Base-by-base conservation (phyloP, 2,888 invertebrate species). In the Thecophora atra region DNA sequence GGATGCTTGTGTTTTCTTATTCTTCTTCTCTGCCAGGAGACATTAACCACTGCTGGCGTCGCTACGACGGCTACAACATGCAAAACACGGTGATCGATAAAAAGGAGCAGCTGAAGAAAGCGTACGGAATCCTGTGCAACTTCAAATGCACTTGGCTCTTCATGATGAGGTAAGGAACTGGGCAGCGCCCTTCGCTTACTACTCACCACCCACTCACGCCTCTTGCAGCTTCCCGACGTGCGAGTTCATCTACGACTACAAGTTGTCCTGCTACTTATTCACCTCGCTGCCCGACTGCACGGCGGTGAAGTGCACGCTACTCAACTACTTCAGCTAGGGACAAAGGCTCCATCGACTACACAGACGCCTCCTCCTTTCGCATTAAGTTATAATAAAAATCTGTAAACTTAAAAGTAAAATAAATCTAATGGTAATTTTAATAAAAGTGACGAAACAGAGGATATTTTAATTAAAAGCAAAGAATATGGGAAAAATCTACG, bases 231-330 rank as follows among this genome's bases (percentile, higher is more conserved):
- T 80, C 74, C 83, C 84, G 72, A 83, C 85, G 73, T 85, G 85
- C 79, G 85, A 85, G 76, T 85, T 85, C 76, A 82, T 85, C 74
- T 84, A 85, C 74, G 85, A 85, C 76, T 85, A 85, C 76, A 85
- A 85, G 79, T 76, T 85, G 75, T 85, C 85, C 76, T 85, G 85
- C 79, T 84, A 85, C 79, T 82, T 85, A 79, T 85, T 85, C 76
- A 85, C 85, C 72, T 85, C 85, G 83, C 85, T 85, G 84, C 85
- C 85, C 74, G 85, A 85, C 77, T 85, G 85, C 75, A 83, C 85
- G 76, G 79, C 79, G 66, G 82, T 85, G 72, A 84, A 84, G 78
- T 85, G 85, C 78, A 85, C 85, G 74, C 82, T 85, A 73, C 75
- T 84, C 76, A 82, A 83, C 73, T 85, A 81, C 78, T 85, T 85